Conservation (phyloP, 2,888 invertebrate species). For the Cephus spinipes region DNA sequence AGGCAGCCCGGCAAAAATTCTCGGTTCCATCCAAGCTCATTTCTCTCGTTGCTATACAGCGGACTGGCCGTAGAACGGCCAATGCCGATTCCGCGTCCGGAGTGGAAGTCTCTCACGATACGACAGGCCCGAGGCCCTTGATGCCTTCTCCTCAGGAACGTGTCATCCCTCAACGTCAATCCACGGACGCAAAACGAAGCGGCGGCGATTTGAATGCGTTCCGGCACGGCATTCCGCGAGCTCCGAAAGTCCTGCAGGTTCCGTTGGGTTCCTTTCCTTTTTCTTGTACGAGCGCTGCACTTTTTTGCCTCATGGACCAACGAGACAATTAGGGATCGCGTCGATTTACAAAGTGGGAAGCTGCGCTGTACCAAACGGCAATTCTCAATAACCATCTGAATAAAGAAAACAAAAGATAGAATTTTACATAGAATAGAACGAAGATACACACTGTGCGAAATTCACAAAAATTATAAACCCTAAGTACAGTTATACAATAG, state of each 20-base stretch:
- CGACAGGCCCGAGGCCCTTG: constrained; percentile 15
- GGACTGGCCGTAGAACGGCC: neutral
- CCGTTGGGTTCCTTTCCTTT: neutral
- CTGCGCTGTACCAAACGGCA: neutral
- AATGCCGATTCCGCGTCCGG: constrained; percentile 20
- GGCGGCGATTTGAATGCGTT: constrained; percentile 46
- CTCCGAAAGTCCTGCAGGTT: neutral
- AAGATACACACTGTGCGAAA: neutral
- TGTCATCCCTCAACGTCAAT: constrained; percentile 66
- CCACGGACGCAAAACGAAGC: constrained; percentile 31
- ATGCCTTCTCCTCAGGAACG: constrained; percentile 39
- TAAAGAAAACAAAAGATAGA: neutral
- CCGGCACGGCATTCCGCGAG: constrained; percentile 40
- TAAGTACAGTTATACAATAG: neutral
- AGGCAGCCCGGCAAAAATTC: constrained; percentile 46
- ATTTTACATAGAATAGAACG: neutral
- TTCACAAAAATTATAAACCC: neutral
- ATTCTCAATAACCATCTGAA: neutral
- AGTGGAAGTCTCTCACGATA: constrained; percentile 46
- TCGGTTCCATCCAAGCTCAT: constrained; percentile 31
- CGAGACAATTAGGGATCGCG: constrained; percentile 10
- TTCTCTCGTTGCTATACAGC: constrained; percentile 26
- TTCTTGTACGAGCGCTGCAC: neutral
- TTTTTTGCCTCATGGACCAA: neutral
- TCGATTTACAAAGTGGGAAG: neutral